Conservation (phyloP, 35 echinoderm and acorn worm species). For the Anneissia japonica region DNA sequence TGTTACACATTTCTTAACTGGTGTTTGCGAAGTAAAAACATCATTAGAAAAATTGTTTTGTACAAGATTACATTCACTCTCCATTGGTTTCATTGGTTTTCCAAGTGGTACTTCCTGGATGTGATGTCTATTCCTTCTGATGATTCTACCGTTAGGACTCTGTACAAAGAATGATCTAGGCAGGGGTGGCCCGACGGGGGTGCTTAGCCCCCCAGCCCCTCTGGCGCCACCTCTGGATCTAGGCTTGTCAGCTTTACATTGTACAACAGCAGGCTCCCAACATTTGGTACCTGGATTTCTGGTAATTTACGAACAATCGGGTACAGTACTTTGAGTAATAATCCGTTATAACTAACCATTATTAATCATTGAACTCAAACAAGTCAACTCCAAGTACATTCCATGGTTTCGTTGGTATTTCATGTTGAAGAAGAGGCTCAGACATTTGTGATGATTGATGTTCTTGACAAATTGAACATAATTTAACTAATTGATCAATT, state of each 20-base stretch:
- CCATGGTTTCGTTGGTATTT: conserved; percentile 42
- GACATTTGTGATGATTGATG: conserved; percentile 31
- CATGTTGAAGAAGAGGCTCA: conserved; percentile 35
- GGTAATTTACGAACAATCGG: conserved; percentile 24
- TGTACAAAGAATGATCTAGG: not conserved
- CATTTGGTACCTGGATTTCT: not conserved
- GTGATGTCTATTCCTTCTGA: not conserved
- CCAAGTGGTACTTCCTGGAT: not conserved
- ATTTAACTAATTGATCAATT: conserved; percentile 33
- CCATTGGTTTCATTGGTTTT: not conserved
- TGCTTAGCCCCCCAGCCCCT: too few species aligned
- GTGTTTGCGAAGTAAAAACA: not conserved
- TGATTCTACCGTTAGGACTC: not conserved
- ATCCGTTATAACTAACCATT: conserved; percentile 53
- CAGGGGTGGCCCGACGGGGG: too few species aligned
- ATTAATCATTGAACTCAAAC: conserved; percentile 32
- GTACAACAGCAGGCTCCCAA: not conserved
- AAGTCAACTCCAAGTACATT: conserved; percentile 41
- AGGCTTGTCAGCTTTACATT: not conserved
- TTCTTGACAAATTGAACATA: conserved; percentile 34
- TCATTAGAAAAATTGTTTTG: not conserved
- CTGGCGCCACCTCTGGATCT: too few species aligned
- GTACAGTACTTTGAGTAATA: conserved; percentile 44
- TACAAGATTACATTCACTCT: not conserved
- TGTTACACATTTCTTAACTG: not conserved